phyloP scores from a whole-genome alignment of 2,888 invertebrate genomes.

The Halictus ligatus region DNA sequence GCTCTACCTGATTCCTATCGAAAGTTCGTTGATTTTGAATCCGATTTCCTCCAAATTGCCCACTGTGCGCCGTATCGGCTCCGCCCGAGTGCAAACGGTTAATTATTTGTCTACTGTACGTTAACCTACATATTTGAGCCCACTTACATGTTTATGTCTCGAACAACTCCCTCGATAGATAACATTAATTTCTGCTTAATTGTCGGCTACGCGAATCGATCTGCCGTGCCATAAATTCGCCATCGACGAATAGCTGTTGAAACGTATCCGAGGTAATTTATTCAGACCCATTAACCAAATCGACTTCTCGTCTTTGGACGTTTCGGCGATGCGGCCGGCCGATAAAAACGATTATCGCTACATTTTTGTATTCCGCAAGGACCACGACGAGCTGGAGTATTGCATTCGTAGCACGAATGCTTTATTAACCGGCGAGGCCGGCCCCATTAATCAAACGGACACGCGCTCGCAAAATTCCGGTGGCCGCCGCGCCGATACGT shows the following conservation, averaged over 20 bases:
- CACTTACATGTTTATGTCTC: too few species aligned
- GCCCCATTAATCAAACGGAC: not conserved
- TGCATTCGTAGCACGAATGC: not conserved
- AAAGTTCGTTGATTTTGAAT: too few species aligned
- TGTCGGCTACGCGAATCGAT: not conserved
- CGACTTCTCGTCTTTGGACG: not conserved
- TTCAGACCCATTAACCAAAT: not conserved
- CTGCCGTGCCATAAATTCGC: not conserved
- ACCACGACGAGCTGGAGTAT: not conserved
- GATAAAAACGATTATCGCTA: not conserved
- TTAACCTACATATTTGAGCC: too few species aligned
- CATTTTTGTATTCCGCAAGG: not conserved
- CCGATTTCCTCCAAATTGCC: too few species aligned
- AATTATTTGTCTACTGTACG: too few species aligned
- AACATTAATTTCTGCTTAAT: not conserved
- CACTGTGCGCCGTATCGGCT: too few species aligned
- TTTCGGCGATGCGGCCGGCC: not conserved
- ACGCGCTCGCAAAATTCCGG: constrained; percentile 4
- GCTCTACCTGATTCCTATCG: too few species aligned
- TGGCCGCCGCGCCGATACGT: not conserved
- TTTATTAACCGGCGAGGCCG: not conserved
- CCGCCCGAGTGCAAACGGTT: too few species aligned
- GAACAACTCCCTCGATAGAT: not conserved
- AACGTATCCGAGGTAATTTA: not conserved
- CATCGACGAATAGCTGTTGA: not conserved